Base-by-base conservation (phyloP, 2,113 vertebrate species). In the Egretta garzetta region DNA sequence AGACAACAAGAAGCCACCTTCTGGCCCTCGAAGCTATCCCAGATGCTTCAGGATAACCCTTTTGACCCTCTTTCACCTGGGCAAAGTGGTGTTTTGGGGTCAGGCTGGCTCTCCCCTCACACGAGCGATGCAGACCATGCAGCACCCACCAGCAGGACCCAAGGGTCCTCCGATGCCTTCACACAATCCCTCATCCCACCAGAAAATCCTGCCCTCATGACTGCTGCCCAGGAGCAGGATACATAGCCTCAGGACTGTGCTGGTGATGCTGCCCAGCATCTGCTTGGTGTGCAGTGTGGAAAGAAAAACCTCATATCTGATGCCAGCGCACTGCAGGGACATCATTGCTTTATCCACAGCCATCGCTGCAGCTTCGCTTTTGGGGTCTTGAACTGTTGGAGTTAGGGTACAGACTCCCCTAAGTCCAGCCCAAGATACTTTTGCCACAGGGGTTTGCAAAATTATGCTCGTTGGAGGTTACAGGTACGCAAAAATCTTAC, bases 51-150 rank as follows among this genome's bases (percentile, higher is more conserved):
- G 32, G 15, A 50, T 23, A 74, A 14, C 28, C 37, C 26, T 16
- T 73, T 19, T 0, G 0, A 45, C 10, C 8, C n/a, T 10, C 30
- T 45, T 70, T 30, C 11, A 8, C 33, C 49, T 10, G 13, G 12
- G 9, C 18, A 73, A 60, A 39, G 4, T 0, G 1, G 20, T 37
- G 50, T 2, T 62, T 75, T 28, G 11, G 49, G 39, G 11, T 47
- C 15, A 27, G 17, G 11, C 64, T 64, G n/a, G 7, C 27, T 66
- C 24, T 67, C 12, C 7, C 16, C 27, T 66, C 45, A 24, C 53
- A 15, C 1, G 1, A 8, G n/a, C 0, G 3, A 52, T 8, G 13
- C 35, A 63, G 50, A 52, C 16, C 8, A 3, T 1, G 6, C 12
- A 37, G 60, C 47, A 86, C 28, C 59, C 59, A 64, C 24, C 43